Conservation (phyloP, 2,113 vertebrate species). For the Glaucomys volans region DNA sequence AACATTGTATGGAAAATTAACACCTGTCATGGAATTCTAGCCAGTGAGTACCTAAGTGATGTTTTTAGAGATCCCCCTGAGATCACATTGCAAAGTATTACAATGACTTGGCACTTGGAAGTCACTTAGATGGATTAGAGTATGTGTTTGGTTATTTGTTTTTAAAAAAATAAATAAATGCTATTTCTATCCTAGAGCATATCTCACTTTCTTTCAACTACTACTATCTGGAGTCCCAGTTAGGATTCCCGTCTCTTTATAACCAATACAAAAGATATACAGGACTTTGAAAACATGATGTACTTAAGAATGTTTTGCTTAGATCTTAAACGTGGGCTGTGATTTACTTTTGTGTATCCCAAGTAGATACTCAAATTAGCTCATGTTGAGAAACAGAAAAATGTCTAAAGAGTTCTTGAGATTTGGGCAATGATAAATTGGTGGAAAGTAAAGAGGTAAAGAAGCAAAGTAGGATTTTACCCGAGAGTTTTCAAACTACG, state of each 20-base stretch:
- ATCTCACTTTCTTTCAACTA: background rate
- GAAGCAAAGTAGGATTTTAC: background rate
- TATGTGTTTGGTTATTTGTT: background rate
- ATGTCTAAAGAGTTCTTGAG: background rate
- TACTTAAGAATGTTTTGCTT: background rate
- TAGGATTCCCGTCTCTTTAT: background rate
- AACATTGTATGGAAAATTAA: background rate
- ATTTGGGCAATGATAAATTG: background rate
- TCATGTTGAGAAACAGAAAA: background rate
- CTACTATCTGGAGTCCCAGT: background rate
- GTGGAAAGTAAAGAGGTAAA: background rate
- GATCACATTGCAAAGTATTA: background rate
- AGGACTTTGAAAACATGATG: background rate
- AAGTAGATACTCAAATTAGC: background rate
- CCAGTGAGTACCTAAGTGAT: background rate
- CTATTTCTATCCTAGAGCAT: background rate
- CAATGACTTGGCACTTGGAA: background rate
- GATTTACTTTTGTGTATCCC: background rate
- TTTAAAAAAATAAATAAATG: background rate
- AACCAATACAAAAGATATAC: background rate
- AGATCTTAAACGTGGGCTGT: background rate
- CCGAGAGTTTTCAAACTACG: background rate
- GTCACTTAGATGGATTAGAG: background rate
- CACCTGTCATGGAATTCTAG: background rate
- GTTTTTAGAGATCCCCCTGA: background rate